A percentile compares a stretch with the other conserved stretches of the same genome.
Evolutionary conservation across 2,113 vertebrate species (phyloP).

Genomic region (Dromaius novaehollandiae): DNA sequence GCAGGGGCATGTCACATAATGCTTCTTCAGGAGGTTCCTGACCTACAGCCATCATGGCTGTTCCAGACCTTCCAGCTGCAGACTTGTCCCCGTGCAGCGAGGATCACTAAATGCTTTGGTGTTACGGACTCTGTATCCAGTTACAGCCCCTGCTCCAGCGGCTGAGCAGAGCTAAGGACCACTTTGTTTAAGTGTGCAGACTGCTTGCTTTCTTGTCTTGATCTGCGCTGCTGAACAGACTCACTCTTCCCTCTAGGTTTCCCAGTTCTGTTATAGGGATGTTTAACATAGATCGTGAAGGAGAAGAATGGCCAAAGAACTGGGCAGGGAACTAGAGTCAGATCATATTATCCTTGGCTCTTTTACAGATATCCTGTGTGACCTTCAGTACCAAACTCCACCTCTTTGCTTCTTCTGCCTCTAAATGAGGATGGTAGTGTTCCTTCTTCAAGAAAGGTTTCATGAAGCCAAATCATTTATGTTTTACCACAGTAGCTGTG

Average conservation of each 20-base stretch:
- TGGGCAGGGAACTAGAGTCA: not conserved
- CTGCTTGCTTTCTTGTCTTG: not conserved
- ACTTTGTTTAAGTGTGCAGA: conserved; percentile 6
- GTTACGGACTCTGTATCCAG: not conserved
- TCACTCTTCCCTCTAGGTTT: not conserved
- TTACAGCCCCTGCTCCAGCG: not conserved
- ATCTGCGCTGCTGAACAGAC: not conserved
- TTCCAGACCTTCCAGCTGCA: not conserved
- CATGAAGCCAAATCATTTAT: not conserved
- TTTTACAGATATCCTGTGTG: not conserved
- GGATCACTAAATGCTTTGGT: not conserved
- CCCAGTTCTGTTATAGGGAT: rapidly evolving
- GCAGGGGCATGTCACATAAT: not conserved
- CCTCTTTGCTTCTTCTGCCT: not conserved
- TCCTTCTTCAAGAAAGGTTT: not conserved
- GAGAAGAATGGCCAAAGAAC: not conserved
- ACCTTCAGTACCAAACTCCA: not conserved
- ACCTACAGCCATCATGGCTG: not conserved
- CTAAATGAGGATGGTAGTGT: not conserved
- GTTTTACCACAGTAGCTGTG: not conserved
- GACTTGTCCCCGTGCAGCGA: rapidly evolving
- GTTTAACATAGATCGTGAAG: not conserved
- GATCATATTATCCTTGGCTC: not conserved
- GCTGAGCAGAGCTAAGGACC: not conserved
- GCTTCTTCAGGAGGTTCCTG: not conserved